Conservation (phyloP, 2,797 vertebrate species). For the Apogon hyalosoma region DNA sequence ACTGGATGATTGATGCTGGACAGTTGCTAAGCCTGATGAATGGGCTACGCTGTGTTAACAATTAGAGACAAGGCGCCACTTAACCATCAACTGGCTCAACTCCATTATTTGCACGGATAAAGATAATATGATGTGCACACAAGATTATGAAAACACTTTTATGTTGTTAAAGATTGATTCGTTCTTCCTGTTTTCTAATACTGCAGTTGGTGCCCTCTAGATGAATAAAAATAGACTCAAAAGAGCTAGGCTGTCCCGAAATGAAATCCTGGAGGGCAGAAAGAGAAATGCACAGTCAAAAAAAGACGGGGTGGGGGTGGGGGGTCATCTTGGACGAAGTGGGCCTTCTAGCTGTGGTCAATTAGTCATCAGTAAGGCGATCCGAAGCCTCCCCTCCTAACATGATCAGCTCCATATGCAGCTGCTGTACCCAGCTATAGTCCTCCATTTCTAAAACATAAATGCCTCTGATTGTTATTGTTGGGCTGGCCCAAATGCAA, state of each 20-base stretch:
- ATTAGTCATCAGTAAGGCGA: constrained; percentile 83
- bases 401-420: constrained; percentile 82
- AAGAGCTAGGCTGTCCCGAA: too few relatives aligned
- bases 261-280: too few relatives aligned
- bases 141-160: constrained; percentile 18
- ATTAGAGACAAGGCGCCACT: constrained; percentile 69
- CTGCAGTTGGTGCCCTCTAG: constrained; percentile 18
- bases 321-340: too few relatives aligned
- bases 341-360: constrained; percentile 61
- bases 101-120: constrained; percentile 47
- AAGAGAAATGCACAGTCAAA: too few relatives aligned
- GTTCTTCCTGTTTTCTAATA: constrained; percentile 30
- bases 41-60: constrained; percentile 64
- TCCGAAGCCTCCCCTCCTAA: constrained; percentile 58
- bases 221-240: not conserved
- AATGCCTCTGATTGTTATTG: constrained; percentile 80
- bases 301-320: too few relatives aligned
- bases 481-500: constrained; percentile 69
- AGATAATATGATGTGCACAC: constrained; percentile 20
- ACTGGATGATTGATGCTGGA: constrained; percentile 75
- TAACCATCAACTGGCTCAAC: constrained; percentile 68
- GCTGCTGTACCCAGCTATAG: constrained; percentile 45
- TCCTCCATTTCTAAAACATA: constrained; percentile 69
- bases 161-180: constrained; percentile 11
- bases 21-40: constrained; percentile 77